phyloP scores from a whole-genome alignment of 2,797 vertebrate genomes.

The Lithobates sylvaticus region DNA sequence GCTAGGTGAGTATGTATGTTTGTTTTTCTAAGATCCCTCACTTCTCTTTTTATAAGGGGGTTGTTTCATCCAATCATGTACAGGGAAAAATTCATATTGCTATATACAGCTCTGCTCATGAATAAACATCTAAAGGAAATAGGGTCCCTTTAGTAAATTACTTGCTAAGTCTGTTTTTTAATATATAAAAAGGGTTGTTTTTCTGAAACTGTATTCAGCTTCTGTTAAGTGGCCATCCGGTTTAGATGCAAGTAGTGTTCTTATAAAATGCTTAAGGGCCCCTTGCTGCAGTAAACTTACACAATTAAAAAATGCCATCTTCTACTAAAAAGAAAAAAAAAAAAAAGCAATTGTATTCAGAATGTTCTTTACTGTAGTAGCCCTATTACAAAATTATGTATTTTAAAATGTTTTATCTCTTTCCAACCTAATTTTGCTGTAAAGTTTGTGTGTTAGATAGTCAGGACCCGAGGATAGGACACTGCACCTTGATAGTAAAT shows the following conservation, averaged over 20 bases:
- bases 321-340: neutral
- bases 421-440: conserved; percentile 33
- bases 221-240: too few relatives aligned
- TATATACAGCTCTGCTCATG: too few relatives aligned
- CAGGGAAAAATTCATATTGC: too few relatives aligned
- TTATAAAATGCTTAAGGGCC: neutral
- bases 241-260: neutral
- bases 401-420: conserved; percentile 37
- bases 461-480: conserved; percentile 20
- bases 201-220: too few relatives aligned
- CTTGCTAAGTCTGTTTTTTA: too few relatives aligned
- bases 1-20: too few relatives aligned
- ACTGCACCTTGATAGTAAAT: conserved; percentile 35
- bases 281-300: neutral
- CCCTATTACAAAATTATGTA: conserved; percentile 33
- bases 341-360: neutral
- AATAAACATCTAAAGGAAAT: too few relatives aligned
- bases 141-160: too few relatives aligned
- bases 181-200: too few relatives aligned
- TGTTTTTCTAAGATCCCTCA: too few relatives aligned
- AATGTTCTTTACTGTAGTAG: neutral
- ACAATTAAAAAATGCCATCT: neutral
- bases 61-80: too few relatives aligned
- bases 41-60: too few relatives aligned
- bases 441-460: conserved; percentile 36